Conservation (phyloP, 2,888 invertebrate species). For the Macrosiphum euphorbiae region DNA sequence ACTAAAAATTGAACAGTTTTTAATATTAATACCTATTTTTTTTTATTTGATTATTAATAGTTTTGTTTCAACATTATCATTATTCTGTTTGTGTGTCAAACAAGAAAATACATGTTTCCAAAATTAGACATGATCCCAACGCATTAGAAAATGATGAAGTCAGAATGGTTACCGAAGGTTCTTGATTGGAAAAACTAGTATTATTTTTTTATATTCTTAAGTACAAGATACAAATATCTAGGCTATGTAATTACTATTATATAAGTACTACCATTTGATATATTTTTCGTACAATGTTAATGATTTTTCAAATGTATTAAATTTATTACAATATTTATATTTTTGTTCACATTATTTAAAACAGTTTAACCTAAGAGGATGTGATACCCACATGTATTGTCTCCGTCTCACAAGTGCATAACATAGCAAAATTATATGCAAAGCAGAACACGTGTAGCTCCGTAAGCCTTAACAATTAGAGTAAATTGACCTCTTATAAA, state of each 20-base stretch:
- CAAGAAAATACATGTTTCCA: slow-evolving; percentile 86
- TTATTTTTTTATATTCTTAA: not conserved
- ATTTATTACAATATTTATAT: not conserved
- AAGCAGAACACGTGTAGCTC: too few relatives aligned
- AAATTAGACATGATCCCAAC: slow-evolving; percentile 69
- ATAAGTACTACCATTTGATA: not conserved
- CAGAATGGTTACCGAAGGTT: not conserved
- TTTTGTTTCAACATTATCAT: slow-evolving; percentile 87
- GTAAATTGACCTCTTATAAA: too few relatives aligned
- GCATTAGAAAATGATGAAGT: slow-evolving; percentile 39
- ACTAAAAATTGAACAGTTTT: slow-evolving; percentile 65
- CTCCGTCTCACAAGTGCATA: too few relatives aligned
- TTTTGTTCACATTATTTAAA: not conserved
- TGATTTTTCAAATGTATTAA: not conserved
- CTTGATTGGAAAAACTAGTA: not conserved
- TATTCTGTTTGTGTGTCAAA: slow-evolving; percentile 90
- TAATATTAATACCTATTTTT: slow-evolving; percentile 57
- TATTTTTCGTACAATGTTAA: not conserved
- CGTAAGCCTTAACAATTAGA: too few relatives aligned
- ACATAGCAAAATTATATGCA: too few relatives aligned
- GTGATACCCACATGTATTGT: too few relatives aligned
- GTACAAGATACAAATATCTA: not conserved
- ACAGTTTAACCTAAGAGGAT: too few relatives aligned
- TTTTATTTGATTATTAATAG: slow-evolving; percentile 71
- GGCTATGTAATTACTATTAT: not conserved